These are phyloP conservation scores for Pituophis catenifer DNA, from an alignment of 2,113 vertebrate species.

Conservation along the genomic window DNA sequence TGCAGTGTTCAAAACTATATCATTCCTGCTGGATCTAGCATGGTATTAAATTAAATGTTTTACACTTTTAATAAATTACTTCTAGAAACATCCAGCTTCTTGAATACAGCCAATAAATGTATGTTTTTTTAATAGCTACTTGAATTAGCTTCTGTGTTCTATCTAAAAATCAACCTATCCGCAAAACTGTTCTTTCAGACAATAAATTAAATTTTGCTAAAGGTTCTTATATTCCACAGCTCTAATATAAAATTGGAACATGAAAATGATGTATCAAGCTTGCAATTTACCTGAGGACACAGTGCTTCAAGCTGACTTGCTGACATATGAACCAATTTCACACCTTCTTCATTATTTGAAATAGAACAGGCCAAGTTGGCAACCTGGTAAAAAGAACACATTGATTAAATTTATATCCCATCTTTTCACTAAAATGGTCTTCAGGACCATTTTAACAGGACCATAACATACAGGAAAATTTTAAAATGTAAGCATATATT, in stretches of 20 bases:
- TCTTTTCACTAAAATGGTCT: background rate
- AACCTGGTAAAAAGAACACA: slow-evolving; percentile 73
- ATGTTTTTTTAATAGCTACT: background rate
- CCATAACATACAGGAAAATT: background rate
- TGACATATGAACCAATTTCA: slow-evolving; percentile 97
- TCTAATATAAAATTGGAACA: background rate
- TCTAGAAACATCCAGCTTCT: background rate
- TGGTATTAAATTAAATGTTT: background rate
- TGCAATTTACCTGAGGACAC: slow-evolving; percentile 88
- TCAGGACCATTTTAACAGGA: background rate
- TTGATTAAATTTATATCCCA: background rate
- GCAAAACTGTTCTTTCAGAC: background rate
- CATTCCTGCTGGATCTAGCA: background rate
- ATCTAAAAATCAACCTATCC: background rate
- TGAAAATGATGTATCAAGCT: background rate
- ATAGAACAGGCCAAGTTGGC: slow-evolving; percentile 98
- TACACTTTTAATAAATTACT: background rate
- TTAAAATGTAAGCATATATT: background rate
- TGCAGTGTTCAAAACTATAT: background rate
- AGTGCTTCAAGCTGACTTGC: slow-evolving; percentile 93
- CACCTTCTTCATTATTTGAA: slow-evolving; percentile 98
- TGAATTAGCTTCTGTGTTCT: background rate
- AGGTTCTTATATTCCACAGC: background rate
- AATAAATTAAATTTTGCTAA: background rate
- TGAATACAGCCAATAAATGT: background rate